Evolutionary conservation across 2,797 vertebrate genomes (phyloP), one percentile per base, ranked within the genome.

Genomic region (Pseudopleuronectes americanus): DNA sequence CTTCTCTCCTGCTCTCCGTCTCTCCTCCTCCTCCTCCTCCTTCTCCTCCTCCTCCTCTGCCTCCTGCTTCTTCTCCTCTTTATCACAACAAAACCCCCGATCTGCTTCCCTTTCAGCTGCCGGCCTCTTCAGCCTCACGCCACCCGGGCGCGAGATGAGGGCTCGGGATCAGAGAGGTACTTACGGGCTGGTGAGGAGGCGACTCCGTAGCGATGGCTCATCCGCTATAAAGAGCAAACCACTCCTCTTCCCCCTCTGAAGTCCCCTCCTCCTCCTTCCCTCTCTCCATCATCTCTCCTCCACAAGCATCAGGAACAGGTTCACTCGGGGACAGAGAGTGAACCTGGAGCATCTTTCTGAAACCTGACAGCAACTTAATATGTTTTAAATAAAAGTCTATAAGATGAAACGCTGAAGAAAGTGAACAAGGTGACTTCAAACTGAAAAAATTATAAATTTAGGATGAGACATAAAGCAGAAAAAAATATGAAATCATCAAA

Each of bases 51-150:
- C 41, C 41, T 45, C 13, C 41, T 45, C 13, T 16, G 6, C 4
- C 41, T 45, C 6, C 43, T 16, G 4, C 17, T 17, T 8, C 43
- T 3, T 57, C 12, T 10, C 51, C 54, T 66, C 60, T 31, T 72
- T 58, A 76, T 59, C 64, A 51, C 77, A 74, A 82, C 66, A 89
- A 90, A 88, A 59, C 61, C 83, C 92, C 92, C 82, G 90, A 91
- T 94, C 92, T 90, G 89, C 92, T 84, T 76, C 82, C 57, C 53
- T 13, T 71, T 31, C 52, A 28, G 48, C 57, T 48, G 6, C 24
- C 68, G 6, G 17, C 54, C 51, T 38, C 48, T 28, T 52, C 68
- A 52, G 72, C 49, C 43, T 53, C 21, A 17, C 41, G 16, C 14
- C 14, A 43, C 1, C 41, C 41, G 6, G 41, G 8, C n/a, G 52